These are phyloP conservation scores for Drosophila orosa DNA, from an alignment of 1,140 invertebrate species.

Conservation along the genomic window DNA sequence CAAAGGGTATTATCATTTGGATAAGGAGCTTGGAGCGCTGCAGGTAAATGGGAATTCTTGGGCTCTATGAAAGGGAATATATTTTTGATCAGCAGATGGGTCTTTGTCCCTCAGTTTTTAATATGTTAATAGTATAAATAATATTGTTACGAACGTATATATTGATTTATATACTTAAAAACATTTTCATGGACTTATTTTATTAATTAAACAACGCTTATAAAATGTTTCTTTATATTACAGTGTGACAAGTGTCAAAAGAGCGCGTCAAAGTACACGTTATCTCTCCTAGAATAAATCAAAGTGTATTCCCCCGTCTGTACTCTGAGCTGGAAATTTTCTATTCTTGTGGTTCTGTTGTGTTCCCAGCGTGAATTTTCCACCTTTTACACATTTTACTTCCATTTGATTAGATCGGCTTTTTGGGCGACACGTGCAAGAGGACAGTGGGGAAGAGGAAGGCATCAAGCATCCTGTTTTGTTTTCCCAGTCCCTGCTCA, in stretches of 20 bases:
- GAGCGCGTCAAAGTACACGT: not conserved
- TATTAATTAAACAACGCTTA: not conserved
- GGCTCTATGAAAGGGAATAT: not conserved
- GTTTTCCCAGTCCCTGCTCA: constrained; percentile 47
- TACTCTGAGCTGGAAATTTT: not conserved
- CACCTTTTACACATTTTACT: constrained; percentile 83
- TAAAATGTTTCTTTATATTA: not conserved
- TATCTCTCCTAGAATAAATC: not conserved
- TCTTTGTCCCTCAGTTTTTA: not conserved
- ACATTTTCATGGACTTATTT: not conserved
- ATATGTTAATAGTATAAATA: not conserved
- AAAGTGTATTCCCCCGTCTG: constrained; percentile 1
- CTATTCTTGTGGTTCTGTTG: constrained; percentile 25
- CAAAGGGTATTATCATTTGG: not conserved
- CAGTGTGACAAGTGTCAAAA: not conserved
- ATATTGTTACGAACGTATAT: no score
- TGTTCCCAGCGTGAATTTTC: constrained; percentile 66
- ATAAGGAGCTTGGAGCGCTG: no score
- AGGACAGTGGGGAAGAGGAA: constrained; percentile 14
- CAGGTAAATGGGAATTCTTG: not conserved
- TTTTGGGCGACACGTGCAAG: constrained; percentile 71
- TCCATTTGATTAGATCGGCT: constrained; percentile 81
- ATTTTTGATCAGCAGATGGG: not conserved
- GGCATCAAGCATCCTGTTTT: constrained; percentile 71
- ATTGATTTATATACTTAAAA: no score